phyloP scores from a whole-genome alignment of 2,797 vertebrate genomes.

The Poecilia gillii region DNA sequence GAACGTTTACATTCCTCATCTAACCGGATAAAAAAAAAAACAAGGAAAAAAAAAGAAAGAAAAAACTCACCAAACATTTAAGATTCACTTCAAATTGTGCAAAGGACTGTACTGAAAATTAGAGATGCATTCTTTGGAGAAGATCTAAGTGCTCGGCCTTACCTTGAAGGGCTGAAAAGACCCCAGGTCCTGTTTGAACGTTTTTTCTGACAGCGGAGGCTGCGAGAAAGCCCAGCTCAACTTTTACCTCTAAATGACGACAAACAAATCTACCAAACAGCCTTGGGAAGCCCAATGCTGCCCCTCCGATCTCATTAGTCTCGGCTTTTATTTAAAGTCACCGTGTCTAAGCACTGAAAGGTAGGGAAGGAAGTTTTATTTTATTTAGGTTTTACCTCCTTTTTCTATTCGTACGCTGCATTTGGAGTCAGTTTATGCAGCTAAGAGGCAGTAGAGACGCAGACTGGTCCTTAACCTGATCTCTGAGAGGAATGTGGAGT shows the following conservation, averaged over 20 bases:
- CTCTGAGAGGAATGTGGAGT: constrained; percentile 52
- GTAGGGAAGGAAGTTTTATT: constrained; percentile 54
- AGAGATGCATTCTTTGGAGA: constrained; percentile 73
- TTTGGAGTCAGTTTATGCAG: constrained; percentile 52
- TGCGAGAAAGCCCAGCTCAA: constrained; percentile 39
- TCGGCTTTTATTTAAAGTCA: constrained; percentile 68
- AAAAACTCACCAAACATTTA: constrained; percentile 8
- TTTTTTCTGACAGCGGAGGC: constrained; percentile 57
- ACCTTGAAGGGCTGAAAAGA: constrained; percentile 72
- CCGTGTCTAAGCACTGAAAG: constrained; percentile 55
- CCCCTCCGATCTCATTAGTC: constrained; percentile 62
- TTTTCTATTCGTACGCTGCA: constrained; percentile 55
- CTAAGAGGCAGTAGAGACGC: constrained; percentile 31
- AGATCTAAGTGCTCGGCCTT: constrained; percentile 65
- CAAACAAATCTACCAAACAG: constrained; percentile 65
- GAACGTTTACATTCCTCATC: constrained; percentile 7
- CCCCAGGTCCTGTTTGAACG: constrained; percentile 68
- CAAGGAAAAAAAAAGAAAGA: background rate
- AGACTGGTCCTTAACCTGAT: constrained; percentile 61
- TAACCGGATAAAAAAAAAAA: background rate
- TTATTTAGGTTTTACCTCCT: constrained; percentile 55
- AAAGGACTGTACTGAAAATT: constrained; percentile 66
- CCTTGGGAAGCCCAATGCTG: constrained; percentile 66
- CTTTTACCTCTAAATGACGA: constrained; percentile 50
- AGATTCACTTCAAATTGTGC: constrained; percentile 46